Conservation (phyloP, 1,140 invertebrate genomes). For the Hylaeus anthracinus region DNA sequence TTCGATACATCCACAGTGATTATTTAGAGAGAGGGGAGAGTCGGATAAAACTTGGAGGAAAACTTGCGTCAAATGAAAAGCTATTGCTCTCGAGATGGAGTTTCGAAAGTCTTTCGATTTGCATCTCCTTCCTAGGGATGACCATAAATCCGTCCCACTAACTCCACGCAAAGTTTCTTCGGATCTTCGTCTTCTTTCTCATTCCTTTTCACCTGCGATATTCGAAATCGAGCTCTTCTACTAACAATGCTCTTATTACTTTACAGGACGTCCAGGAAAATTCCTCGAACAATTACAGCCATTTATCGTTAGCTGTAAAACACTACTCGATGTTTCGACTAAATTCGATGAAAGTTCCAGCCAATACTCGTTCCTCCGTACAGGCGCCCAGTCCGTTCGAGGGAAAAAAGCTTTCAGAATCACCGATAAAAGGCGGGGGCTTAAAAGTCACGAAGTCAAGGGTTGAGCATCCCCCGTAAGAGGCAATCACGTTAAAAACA, state of each 20-base stretch:
- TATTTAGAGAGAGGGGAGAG: conserved; percentile 2
- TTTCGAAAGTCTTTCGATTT: conserved; percentile 59
- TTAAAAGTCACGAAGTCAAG: conserved; percentile 42
- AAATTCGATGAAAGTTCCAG: background rate
- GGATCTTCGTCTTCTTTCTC: conserved; percentile 35
- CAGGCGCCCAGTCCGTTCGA: background rate
- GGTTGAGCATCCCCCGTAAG: conserved; percentile 34
- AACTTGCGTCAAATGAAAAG: conserved; percentile 30
- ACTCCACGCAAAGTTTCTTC: conserved; percentile 24
- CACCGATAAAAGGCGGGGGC: conserved; percentile 16
- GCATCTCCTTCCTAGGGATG: conserved; percentile 61
- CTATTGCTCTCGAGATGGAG: conserved; percentile 33
- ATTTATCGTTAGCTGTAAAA: too few relatives aligned
- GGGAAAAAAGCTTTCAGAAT: background rate
- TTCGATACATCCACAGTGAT: background rate
- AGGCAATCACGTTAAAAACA: conserved; percentile 52
- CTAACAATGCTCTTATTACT: background rate
- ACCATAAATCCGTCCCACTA: conserved; percentile 68
- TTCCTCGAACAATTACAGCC: too few relatives aligned
- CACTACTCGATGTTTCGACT: background rate
- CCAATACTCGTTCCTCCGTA: too few relatives aligned
- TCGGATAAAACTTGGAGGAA: conserved; percentile 32
- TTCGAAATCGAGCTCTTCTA: background rate
- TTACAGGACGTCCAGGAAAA: too few relatives aligned
- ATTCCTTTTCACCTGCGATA: conserved; percentile 24